A percentile compares a stretch with the other conserved stretches of the same genome.
phyloP scores from a whole-genome alignment of 2,113 vertebrate species.

The Mugil cephalus region DNA sequence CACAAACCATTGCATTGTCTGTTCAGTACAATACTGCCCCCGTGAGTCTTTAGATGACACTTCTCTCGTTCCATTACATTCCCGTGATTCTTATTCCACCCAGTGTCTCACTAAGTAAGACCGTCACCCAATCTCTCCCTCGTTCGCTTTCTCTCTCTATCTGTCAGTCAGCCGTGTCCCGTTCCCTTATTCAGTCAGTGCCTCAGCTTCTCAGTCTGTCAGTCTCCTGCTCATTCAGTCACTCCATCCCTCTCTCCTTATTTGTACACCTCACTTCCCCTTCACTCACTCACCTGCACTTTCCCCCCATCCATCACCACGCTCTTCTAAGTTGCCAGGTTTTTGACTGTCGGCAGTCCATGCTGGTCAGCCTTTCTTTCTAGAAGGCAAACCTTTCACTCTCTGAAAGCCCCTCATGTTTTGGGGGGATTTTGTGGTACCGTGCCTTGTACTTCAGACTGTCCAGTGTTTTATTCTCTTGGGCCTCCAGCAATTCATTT shows the following conservation, averaged over 20 bases:
- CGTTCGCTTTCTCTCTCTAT: conserved; percentile 47
- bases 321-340: conserved; percentile 39
- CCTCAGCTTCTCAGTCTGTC: conserved; percentile 58
- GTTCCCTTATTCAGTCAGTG: conserved; percentile 64
- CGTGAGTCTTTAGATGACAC: conserved; percentile 26
- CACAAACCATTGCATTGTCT: background rate
- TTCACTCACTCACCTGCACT: conserved; percentile 55
- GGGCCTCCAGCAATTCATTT: conserved; percentile 25
- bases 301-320: conserved; percentile 48
- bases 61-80: background rate
- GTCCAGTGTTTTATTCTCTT: conserved; percentile 13
- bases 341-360: conserved; percentile 30
- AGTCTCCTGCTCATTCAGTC: conserved; percentile 59
- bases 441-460: conserved; percentile 9
- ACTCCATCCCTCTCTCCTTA: conserved; percentile 54
- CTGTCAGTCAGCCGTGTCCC: conserved; percentile 66
- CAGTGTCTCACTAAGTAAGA: conserved; percentile 65
- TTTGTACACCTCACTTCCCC: conserved; percentile 62
- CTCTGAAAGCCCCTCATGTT: conserved; percentile 4
- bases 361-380: conserved; percentile 14
- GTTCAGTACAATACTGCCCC: conserved; percentile 69
- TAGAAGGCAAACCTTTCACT: conserved; percentile 4
- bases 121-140: conserved; percentile 65
- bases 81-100: conserved; percentile 30
- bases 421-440: background rate